Conservation (phyloP, 2,888 invertebrate genomes). For the Tethea ocularis region DNA sequence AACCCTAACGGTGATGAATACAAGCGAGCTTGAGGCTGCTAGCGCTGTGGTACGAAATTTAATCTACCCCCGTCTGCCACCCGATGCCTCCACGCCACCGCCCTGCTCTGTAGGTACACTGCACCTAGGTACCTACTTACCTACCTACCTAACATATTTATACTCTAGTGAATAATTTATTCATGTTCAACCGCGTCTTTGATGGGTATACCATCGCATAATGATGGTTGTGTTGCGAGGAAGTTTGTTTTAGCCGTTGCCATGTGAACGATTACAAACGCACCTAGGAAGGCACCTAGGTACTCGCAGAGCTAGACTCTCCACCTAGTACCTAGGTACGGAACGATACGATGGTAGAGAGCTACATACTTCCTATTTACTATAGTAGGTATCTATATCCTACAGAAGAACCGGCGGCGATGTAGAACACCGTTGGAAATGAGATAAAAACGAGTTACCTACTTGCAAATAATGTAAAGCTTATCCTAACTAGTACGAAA, state of each 20-base stretch:
- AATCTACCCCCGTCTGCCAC: constrained; percentile 79
- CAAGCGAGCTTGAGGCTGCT: constrained; percentile 65
- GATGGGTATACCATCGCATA: constrained; percentile 37
- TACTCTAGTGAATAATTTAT: constrained; percentile 58
- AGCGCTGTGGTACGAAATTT: constrained; percentile 75
- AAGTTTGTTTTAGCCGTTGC: constrained; percentile 66
- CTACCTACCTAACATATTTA: constrained; percentile 33
- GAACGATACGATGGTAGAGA: constrained; percentile 46
- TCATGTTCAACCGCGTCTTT: constrained; percentile 56
- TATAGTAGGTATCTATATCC: constrained; percentile 31
- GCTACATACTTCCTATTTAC: constrained; percentile 31
- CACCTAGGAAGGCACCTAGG: constrained; percentile 19
- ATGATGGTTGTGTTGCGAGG: constrained; percentile 16
- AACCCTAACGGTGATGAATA: constrained; percentile 75
- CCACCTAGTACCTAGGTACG: constrained; percentile 58
- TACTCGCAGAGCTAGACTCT: constrained; percentile 21
- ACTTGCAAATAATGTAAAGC: constrained; percentile 16
- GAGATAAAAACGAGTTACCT: constrained; percentile 50
- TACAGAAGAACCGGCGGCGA: constrained; percentile 52
- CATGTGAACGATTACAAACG: constrained; percentile 59
- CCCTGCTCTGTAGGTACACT: constrained; percentile 34
- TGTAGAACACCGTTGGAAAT: constrained; percentile 55
- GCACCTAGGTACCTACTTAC: too few species aligned
- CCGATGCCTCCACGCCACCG: constrained; percentile 42
- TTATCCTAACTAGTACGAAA: constrained; percentile 22